Percentiles rank a stretch among this genome's conserved stretches.
Evolutionary conservation across 2,888 invertebrate species (phyloP).

Genomic region (Fragum sueziense): DNA sequence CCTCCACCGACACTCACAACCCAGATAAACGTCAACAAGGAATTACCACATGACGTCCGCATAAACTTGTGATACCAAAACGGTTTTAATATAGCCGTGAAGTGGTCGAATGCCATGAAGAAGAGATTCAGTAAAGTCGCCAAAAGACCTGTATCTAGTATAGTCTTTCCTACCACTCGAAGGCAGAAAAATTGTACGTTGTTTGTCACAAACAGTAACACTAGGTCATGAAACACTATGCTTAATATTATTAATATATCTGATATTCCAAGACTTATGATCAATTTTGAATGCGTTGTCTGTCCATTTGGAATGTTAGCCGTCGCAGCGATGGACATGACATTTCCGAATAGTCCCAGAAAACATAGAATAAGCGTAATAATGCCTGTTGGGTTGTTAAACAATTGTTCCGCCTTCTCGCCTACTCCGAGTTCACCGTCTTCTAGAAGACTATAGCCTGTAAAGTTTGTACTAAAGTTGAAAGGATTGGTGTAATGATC

Average conservation of each 20-base stretch:
- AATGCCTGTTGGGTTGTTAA: slow-evolving; percentile 7
- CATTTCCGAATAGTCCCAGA: slow-evolving; percentile 71
- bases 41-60: slow-evolving; percentile 58
- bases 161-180: slow-evolving; percentile 64
- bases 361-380: slow-evolving; percentile 32
- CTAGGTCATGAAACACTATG: slow-evolving; percentile 5
- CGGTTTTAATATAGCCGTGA: slow-evolving; percentile 71
- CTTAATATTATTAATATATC: slow-evolving; percentile 63
- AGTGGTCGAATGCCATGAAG: slow-evolving; percentile 73
- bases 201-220: not conserved
- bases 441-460: not conserved
- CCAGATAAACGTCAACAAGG: slow-evolving; percentile 70
- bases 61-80: slow-evolving; percentile 66
- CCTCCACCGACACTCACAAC: slow-evolving; percentile 63
- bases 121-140: slow-evolving; percentile 71
- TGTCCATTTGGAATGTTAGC: slow-evolving; percentile 68
- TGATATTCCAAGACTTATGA: slow-evolving; percentile 72
- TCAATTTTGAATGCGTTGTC: slow-evolving; percentile 73
- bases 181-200: slow-evolving; percentile 56
- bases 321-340: slow-evolving; percentile 73
- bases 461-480: not conserved
- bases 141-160: slow-evolving; percentile 69
- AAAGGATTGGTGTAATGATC: not conserved
- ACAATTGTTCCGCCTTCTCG: slow-evolving; percentile 1
- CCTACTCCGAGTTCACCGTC: not conserved